Percentiles rank a stretch among this genome's conserved stretches.
Conservation (phyloP, 2,113 vertebrate genomes). For the Tinamus guttatus region DNA sequence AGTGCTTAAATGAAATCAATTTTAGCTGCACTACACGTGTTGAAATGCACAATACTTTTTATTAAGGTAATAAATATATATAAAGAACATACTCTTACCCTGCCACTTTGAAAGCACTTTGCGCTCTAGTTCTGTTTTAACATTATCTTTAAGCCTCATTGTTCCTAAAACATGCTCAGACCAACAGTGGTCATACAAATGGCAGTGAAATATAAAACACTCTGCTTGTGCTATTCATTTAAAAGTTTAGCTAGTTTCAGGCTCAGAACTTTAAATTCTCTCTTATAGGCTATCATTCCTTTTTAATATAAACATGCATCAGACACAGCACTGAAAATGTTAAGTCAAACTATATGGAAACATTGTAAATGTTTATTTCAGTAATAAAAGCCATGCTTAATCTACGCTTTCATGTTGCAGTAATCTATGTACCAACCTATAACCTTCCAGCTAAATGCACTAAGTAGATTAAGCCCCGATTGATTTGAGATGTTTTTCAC, state of each 20-base stretch:
- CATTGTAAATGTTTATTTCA: slow-evolving; percentile 49
- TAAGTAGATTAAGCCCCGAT: slow-evolving; percentile 69
- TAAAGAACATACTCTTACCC: neutral
- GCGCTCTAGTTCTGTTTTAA: neutral
- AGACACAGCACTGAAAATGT: slow-evolving; percentile 14
- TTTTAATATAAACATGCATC: slow-evolving; percentile 39
- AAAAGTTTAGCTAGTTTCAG: slow-evolving; percentile 32
- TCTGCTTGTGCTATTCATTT: neutral
- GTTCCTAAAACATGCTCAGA: neutral
- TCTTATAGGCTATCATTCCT: neutral
- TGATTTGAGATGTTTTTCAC: slow-evolving; percentile 65
- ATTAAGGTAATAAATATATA: neutral
- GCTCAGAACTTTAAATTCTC: neutral
- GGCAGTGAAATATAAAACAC: neutral
- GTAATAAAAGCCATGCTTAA: slow-evolving; percentile 51
- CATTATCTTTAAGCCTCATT: neutral
- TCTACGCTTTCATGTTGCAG: slow-evolving; percentile 26
- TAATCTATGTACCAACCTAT: slow-evolving; percentile 43
- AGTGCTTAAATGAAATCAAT: neutral
- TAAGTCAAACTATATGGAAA: slow-evolving; percentile 45
- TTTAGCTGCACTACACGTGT: neutral
- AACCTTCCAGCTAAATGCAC: slow-evolving; percentile 50
- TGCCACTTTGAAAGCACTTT: neutral
- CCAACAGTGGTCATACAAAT: neutral
- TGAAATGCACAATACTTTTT: neutral